Base-by-base conservation (phyloP, 2,113 vertebrate genomes). In the Verasper variegatus region DNA sequence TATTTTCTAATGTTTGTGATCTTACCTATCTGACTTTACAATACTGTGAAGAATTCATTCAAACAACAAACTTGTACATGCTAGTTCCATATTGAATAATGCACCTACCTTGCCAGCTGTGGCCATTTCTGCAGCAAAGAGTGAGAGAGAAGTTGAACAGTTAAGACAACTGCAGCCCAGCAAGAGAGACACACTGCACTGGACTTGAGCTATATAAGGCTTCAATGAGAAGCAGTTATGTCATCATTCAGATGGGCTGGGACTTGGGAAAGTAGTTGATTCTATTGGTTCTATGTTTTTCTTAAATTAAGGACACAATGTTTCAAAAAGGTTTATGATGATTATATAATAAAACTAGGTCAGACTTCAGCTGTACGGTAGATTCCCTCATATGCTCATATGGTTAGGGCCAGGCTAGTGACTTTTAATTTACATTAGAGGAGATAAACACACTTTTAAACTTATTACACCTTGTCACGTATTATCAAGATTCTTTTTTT, bases 91-190 rank as follows among this genome's bases (percentile, higher is more conserved):
- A 4, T 18, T 11, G 24, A 60, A 58, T 68, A 9, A 5, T 67
- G 2, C 11, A 78, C 87, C 23, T 84, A 90, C 90, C 89, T 90
- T 89, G 8, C 87, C 87, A 80, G 76, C 81, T 55, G 87, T 92
- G 23, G 83, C 47, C 89, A 92, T 91, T 40, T 74, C 72, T 67
- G 45, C 54, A 35, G 74, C 3, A 45, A 35, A 14, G 20, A 78
- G 4, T 15, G 14, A 24, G 10, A 9, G 21, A 40, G 27, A 58
- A 56, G 56, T 1, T 21, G 27, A 10, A 27, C 3, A 12, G 21
- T 3, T 3, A 23, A 6, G 13, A 12, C 12, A 81, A 59, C 47
- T 54, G 40, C 37, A 71, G 18, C 35, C 14, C 3, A 26, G 37
- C 47, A 56, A 24, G 27, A 0, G 64, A 69, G 63, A 26, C 35